A percentile compares a stretch with the other conserved stretches of the same genome.
These are phyloP conservation scores for Entomobrya proxima DNA, from an alignment of 2,888 invertebrate genomes.

Conservation along the genomic window DNA sequence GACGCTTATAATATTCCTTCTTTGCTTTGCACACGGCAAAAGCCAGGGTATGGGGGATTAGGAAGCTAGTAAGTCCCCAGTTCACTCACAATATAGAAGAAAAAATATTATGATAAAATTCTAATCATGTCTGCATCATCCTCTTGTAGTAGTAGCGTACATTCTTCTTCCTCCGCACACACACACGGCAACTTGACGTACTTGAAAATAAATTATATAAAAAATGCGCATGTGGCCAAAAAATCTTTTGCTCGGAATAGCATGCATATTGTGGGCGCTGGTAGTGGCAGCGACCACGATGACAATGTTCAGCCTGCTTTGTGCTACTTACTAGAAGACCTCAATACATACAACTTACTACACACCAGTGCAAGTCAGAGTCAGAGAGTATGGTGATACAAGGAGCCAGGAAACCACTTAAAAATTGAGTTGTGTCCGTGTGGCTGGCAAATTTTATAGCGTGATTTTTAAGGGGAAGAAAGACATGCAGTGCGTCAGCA, in stretches of 20 bases:
- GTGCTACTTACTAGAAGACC: no score
- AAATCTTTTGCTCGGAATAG: background rate
- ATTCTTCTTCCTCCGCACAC: background rate
- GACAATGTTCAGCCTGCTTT: background rate
- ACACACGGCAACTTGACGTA: background rate
- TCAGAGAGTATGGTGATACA: no score
- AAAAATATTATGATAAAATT: constrained; percentile 23
- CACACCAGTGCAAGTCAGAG: no score
- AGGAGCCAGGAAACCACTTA: constrained; percentile 1
- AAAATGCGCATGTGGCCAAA: constrained; percentile 19
- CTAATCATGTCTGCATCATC: constrained; percentile 49
- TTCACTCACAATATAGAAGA: background rate
- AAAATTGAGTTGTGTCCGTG: background rate
- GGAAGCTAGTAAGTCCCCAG: background rate
- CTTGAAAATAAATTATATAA: background rate
- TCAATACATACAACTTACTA: no score
- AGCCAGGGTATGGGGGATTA: background rate
- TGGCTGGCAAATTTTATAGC: constrained; percentile 1
- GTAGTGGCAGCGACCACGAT: background rate
- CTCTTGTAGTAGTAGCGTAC: background rate
- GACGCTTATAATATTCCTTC: background rate
- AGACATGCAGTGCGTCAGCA: background rate
- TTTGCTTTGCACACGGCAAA: background rate
- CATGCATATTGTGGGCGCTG: background rate
- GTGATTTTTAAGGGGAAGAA: background rate